These are phyloP conservation scores for Hydrotaea diabolus DNA, from an alignment of 2,888 invertebrate genomes.

Conservation along the genomic window DNA sequence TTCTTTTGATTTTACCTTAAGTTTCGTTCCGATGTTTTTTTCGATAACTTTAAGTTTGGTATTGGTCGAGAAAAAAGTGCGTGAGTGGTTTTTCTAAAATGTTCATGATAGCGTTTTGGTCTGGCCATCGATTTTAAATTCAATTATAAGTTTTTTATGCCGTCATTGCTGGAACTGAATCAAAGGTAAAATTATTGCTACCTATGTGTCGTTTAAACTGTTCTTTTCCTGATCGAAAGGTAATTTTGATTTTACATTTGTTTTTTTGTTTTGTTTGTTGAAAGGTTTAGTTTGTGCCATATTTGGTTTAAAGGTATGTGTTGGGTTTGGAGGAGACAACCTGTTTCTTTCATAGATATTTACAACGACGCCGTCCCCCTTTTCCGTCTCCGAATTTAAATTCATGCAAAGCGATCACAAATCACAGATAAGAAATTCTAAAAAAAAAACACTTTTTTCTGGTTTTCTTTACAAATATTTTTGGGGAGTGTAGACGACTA, in stretches of 20 bases:
- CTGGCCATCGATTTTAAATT: background rate
- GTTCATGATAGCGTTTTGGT: background rate
- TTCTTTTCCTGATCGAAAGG: conserved; percentile 38
- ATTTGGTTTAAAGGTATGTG: background rate
- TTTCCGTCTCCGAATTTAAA: too few relatives aligned
- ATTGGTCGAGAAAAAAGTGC: conserved; percentile 51
- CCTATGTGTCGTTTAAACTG: conserved; percentile 23
- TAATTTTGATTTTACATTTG: background rate
- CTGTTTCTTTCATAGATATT: conserved; percentile 17
- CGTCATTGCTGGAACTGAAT: conserved; percentile 23
- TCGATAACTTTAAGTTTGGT: conserved; percentile 15
- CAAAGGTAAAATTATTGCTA: background rate
- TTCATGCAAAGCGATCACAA: background rate
- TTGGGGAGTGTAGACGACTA: conserved; percentile 34
- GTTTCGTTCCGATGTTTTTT: background rate
- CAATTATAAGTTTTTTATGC: background rate
- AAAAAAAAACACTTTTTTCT: background rate
- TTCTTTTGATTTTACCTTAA: conserved; percentile 26
- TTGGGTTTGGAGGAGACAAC: background rate
- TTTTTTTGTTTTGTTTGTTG: background rate
- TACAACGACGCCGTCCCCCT: background rate
- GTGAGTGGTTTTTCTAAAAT: conserved; percentile 62
- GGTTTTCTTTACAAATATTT: background rate
- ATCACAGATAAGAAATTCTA: conserved; percentile 39
- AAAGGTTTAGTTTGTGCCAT: background rate